Base-by-base conservation (phyloP, 2,797 vertebrate genomes). In the Eulemur albifrons region DNA sequence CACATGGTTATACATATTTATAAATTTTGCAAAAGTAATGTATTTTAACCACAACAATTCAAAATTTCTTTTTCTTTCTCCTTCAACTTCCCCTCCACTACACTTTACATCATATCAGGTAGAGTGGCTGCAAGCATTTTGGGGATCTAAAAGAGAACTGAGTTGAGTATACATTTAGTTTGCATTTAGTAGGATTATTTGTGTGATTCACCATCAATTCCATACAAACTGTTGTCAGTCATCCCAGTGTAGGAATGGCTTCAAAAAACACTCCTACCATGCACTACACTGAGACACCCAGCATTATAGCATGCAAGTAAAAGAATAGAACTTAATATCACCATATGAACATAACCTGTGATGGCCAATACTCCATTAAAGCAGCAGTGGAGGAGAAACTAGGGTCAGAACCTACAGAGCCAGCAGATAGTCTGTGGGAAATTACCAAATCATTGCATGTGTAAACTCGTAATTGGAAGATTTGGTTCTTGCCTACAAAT, bases 301-400 rank as follows among this genome's bases (percentile, higher is more conserved):
- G n/a, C 40, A 77, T 1, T 7, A 1, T 8, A n/a, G n/a, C n/a
- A 30, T 0, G 6, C 30, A 77, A 13, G 25, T 6, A 10, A 82
- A 72, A 3, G 61, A 54, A 45, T 0, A 54, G 35, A 84, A 79
- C 25, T 25, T 43, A 14, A 14, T 6, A 18, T 43, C 70, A 14
- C 40, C 11, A 50, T 2, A 18, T 40, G 50, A 69, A 40, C 27
- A 32, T 3, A 52, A n/a, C 9, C 35, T 61, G 7, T n/a, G n/a
- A 23, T 43, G 27, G 6, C 30, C 48, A 61, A 5, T 7, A 4
- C 35, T 18, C 48, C 21, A 57, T 35, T 32, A 77, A 0, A 0
- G 27, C 15, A 4, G 0, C 15, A 0, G 7, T 59, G 1, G 40
- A 67, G 5, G 32, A 30, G 38, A 65, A 67, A 76, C 10, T 25